These are phyloP conservation scores for Melikaiella ostensackeni DNA, from an alignment of 2,888 invertebrate genomes.

Conservation along the genomic window DNA sequence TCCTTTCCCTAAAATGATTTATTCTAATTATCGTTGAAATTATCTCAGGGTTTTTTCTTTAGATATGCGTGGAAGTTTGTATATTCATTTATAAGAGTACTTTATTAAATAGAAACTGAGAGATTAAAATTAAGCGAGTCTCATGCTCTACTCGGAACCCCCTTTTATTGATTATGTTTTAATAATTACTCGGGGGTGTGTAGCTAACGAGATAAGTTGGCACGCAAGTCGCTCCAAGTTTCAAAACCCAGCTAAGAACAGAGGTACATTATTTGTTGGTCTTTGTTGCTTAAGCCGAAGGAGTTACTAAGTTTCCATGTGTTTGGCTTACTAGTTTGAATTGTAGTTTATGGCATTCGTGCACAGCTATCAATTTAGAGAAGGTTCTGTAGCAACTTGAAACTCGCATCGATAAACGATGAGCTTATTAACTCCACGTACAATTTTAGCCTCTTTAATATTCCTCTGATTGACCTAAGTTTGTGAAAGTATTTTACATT, in stretches of 20 bases:
- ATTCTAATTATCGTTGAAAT: not conserved
- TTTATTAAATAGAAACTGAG: constrained; percentile 14
- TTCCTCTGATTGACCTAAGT: not conserved
- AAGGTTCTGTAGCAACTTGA: constrained; percentile 19
- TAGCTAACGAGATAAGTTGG: constrained; percentile 51
- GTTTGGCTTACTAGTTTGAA: constrained; percentile 53
- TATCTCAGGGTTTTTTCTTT: not conserved
- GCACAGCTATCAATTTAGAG: constrained; percentile 27
- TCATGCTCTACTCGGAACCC: constrained; percentile 1
- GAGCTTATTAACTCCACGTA: not conserved
- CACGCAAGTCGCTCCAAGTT: constrained; percentile 47
- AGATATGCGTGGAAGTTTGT: not conserved
- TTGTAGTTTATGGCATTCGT: constrained; percentile 54
- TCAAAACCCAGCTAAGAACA: constrained; percentile 44
- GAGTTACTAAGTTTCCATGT: constrained; percentile 54
- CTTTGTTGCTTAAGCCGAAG: constrained; percentile 52
- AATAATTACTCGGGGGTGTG: constrained; percentile 28
- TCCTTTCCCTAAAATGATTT: not conserved
- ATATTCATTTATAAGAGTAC: not conserved
- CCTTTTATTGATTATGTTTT: constrained; percentile 39
- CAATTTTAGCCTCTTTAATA: not conserved
- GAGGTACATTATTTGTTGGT: constrained; percentile 51
- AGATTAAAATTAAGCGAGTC: constrained; percentile 31
- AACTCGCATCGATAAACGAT: not conserved
- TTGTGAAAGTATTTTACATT: not conserved